Base-by-base conservation (phyloP, 35 echinoderm and acorn worm species). In the Hemicentrotus pulcherrimus region DNA sequence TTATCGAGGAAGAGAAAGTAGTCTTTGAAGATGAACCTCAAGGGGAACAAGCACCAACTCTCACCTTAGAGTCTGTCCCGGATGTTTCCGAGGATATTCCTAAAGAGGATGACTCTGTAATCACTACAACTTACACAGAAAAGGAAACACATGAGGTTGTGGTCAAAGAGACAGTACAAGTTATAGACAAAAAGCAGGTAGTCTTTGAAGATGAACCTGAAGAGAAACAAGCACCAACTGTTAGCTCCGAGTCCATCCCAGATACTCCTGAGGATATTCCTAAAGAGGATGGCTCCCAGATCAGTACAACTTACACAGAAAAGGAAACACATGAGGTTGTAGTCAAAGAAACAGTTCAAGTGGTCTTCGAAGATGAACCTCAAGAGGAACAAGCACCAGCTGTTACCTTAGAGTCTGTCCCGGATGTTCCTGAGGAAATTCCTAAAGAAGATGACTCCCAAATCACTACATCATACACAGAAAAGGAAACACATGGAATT, bases 281-380 rank as follows among this genome's bases (percentile, higher is more conserved):
- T 65, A 14, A 65, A 65, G 60, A 65, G 4, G 60, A 65, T 15
- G 60, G 16, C 4, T 2, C 16, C 16, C 61, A 19, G 28, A 70
- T 70, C 16, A 28, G 19, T 2, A 28, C 61, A 28, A 70, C 18
- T 28, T 70, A 24, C 61, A 70, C 24, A 24, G 61, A 70, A 5
- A 19, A 70, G 5, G 24, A 70, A 28, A 70, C 61, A 70, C 18
- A 70, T 86, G 95, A 88, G 5, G n/a, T 96, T 46, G 88, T 93
- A 2, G 45, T 89, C 31, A 41, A 32, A 86, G 92, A 96, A 88
- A 24, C 19, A 48, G 71, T 94, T 47, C 95, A 96, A n/a, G 32
- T 45, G 30, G 45, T 45, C 14, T 47, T 89, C 13, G 85, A 89
- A 31, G 52, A 59, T 59, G 52, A 59, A 59, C 52, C 52, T 70